Conservation (phyloP, 2,113 vertebrate genomes). For the Platysternon megacephalum region DNA sequence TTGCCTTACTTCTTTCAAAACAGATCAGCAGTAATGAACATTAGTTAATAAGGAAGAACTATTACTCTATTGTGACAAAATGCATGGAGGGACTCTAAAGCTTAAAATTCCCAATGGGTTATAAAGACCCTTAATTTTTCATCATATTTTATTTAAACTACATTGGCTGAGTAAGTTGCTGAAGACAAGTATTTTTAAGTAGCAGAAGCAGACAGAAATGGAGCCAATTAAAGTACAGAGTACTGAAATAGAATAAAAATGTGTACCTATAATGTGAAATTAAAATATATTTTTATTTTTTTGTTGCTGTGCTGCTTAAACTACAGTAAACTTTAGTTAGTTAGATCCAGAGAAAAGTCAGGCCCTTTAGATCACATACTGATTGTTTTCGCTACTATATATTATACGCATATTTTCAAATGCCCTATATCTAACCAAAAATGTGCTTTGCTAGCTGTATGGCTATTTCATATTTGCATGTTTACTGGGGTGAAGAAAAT, state of each 20-base stretch:
- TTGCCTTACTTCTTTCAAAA: background rate
- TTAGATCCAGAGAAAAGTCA: background rate
- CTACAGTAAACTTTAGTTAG: background rate
- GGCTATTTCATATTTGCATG: background rate
- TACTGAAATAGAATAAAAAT: background rate
- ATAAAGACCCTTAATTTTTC: background rate
- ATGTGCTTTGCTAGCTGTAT: background rate
- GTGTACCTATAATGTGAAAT: background rate
- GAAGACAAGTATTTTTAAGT: slow-evolving; percentile 3
- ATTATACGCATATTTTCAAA: background rate
- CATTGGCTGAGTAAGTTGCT: background rate
- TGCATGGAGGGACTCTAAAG: background rate
- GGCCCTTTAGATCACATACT: background rate
- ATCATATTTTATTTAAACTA: background rate
- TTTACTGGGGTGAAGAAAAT: background rate
- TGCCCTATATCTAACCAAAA: background rate
- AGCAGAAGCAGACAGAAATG: background rate
- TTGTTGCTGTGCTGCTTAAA: background rate
- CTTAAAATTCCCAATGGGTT: background rate
- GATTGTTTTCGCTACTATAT: background rate
- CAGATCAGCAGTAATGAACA: background rate
- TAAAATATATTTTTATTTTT: background rate
- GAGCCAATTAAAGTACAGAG: background rate
- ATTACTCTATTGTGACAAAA: background rate
- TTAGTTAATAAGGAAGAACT: background rate